Evolutionary conservation across 1,140 invertebrate genomes (phyloP).

Genomic region (Muscidifurax raptorellus): DNA sequence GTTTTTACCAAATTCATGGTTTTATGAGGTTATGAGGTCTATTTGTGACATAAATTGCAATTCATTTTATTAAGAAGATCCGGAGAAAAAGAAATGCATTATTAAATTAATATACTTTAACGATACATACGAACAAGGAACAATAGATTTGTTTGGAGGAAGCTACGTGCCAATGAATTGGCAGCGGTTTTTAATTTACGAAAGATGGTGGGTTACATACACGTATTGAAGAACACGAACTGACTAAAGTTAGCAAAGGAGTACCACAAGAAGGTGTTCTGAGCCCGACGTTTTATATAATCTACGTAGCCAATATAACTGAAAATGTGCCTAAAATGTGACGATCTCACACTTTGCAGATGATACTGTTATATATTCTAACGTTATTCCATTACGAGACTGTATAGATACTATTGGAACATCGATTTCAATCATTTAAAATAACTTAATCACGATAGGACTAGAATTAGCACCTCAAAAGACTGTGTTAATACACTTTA

Average conservation of each 20-base stretch:
- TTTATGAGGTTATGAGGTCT: no score
- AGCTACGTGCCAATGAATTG: no score
- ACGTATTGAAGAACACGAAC: neutral
- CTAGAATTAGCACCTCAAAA: conserved; percentile 13
- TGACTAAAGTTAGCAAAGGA: neutral
- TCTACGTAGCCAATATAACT: neutral
- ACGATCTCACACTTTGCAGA: neutral
- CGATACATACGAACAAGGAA: no score
- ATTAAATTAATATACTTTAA: no score
- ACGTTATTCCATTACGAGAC: neutral
- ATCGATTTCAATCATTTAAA: neutral
- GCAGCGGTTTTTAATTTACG: neutral
- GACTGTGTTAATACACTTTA: neutral
- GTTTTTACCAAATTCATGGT: no score
- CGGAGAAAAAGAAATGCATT: no score
- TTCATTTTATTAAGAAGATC: no score
- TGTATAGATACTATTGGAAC: neutral
- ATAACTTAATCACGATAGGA: neutral
- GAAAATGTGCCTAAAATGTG: neutral
- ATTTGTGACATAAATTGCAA: no score
- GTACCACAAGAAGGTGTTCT: conserved; percentile 9
- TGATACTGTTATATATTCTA: neutral
- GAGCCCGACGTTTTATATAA: neutral
- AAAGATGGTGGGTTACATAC: conserved; percentile 12
- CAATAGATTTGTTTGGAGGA: no score